Base-by-base conservation (phyloP, 2,113 vertebrate species). In the Oryzias woworae region DNA sequence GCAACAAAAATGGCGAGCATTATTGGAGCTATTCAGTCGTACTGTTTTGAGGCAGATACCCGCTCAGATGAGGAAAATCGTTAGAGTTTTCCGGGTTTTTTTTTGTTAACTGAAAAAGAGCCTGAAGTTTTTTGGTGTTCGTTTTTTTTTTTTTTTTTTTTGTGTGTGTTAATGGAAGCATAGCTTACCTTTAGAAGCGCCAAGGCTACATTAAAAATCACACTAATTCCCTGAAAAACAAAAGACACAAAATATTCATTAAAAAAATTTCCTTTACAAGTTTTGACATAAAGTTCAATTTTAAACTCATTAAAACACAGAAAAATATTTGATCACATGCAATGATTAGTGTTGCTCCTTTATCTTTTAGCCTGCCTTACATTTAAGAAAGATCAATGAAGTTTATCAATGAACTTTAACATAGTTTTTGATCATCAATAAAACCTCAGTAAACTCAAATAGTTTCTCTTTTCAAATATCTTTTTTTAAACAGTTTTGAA, bases 191-290 rank as follows among this genome's bases (percentile, higher is more conserved):
- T 98, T 72, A 99, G 87, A 71, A 99, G 90, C 55, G 94, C 96
- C 88, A 98, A 92, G 48, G 97, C 97, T 52, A 99, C 96, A 0
- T 99, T 98, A 80, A 99, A 99, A 88, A 99, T 99, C 76, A 98
- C 95, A 84, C 95, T 99, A 92, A 98, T 98, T 71, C 97, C 97
- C 97, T 98, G 77, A 58, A 74, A 73, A 61, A 23, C 8, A 49
- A 1, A 70, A 31, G 48, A 43, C 15, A 60, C 5, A 49, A 0
- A 45, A 7, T 0, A 58, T 20, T n/a, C 36, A 14, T 53, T 15
- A 53, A 12, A 36, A 31, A 31, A 36, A 12, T 36, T 36, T 2
- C 26, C 26, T 28, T 5, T 5, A 28, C 26, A 5, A 18, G 31
- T 51, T 24, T 13, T 23, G 22, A 17, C 16, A 18, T 20, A 18